Percentiles rank a stretch among this genome's conserved stretches.
Conservation (phyloP, 2,888 invertebrate genomes). For the Digitonthophagus gazella region DNA sequence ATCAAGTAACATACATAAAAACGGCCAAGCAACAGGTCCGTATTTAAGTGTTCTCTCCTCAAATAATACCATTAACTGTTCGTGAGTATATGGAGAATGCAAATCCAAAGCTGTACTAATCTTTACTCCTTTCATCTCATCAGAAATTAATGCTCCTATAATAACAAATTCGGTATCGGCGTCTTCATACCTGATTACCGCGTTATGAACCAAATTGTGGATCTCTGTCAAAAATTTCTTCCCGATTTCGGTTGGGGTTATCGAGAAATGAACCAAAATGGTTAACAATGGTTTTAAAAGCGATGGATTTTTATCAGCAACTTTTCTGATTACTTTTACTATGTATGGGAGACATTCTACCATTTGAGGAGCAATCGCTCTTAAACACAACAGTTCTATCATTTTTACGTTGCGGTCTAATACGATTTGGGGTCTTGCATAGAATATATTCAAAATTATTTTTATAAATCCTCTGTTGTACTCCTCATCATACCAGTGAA, state of each 20-base stretch:
- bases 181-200: conserved; percentile 4
- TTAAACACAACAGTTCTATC: neutral
- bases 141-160: conserved; percentile 14
- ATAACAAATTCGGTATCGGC: conserved; percentile 11
- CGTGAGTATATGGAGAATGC: conserved; percentile 10
- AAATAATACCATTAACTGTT: conserved; percentile 10
- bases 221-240: conserved; percentile 15
- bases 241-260: conserved; percentile 6
- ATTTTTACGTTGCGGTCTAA: neutral
- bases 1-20: conserved; percentile 13
- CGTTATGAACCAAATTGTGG: neutral
- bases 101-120: conserved; percentile 15
- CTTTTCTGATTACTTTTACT: neutral
- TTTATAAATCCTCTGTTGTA: conserved; percentile 2
- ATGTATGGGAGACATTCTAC: conserved; percentile 3
- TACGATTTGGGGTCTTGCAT: neutral
- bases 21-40: conserved; percentile 11
- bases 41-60: conserved; percentile 20
- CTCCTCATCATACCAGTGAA: neutral
- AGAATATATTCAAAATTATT: neutral
- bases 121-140: conserved; percentile 17
- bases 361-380: neutral
- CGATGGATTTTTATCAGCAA: neutral
- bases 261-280: conserved; percentile 4
- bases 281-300: conserved; percentile 17